Percentiles rank a stretch among this genome's conserved stretches.
These are phyloP conservation scores for Cyprinodon brontotheroides DNA, from an alignment of 2,113 vertebrate species.

Conservation along the genomic window DNA sequence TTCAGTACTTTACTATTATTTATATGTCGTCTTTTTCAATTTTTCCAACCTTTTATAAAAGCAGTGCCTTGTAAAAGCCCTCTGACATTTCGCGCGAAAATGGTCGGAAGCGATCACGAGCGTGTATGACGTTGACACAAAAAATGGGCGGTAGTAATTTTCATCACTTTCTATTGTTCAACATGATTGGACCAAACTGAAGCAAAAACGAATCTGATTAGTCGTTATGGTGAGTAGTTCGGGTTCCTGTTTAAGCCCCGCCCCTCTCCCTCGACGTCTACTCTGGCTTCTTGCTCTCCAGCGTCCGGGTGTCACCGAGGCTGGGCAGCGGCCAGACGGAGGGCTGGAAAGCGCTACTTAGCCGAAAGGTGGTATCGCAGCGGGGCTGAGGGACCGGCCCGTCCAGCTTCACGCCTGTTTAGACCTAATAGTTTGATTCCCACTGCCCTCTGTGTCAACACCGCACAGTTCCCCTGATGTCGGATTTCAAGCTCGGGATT, in stretches of 20 bases:
- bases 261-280: conserved; percentile 37
- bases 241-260: conserved; percentile 27
- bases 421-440: conserved; percentile 37
- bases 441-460: conserved; percentile 36
- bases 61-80: background rate
- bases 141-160: conserved; percentile 40
- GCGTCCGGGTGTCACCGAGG: conserved; percentile 78
- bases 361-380: conserved; percentile 56
- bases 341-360: conserved; percentile 53
- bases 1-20: background rate
- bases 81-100: conserved; percentile 78
- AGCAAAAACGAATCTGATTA: conserved; percentile 60
- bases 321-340: conserved; percentile 74
- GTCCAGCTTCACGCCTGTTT: conserved; percentile 43
- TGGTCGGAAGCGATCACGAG: conserved; percentile 58
- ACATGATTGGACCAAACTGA: background rate
- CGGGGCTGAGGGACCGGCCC: conserved; percentile 75
- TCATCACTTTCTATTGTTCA: conserved; percentile 49
- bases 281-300: conserved; percentile 72
- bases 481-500: conserved; percentile 95
- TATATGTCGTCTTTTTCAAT: background rate
- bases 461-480: conserved; percentile 81
- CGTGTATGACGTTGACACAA: conserved; percentile 38
- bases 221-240: conserved; percentile 20
- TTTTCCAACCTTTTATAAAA: background rate